Evolutionary conservation across 2,797 vertebrate species (phyloP).

Genomic region (Heterohyrax brucei): DNA sequence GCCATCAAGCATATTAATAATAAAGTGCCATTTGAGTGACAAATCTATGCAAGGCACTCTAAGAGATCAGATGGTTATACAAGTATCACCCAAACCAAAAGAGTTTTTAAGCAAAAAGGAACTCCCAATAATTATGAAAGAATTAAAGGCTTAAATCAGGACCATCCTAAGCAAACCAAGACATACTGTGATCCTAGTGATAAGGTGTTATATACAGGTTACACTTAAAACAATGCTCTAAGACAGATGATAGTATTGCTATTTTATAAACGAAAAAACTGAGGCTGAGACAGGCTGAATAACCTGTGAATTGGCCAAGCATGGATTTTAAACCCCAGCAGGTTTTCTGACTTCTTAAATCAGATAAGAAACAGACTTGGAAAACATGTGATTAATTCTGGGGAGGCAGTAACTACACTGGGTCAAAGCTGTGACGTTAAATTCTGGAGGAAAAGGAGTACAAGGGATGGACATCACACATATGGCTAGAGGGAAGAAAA

Average conservation of each 20-base stretch:
- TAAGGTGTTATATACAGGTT: neutral
- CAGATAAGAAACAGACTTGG: neutral
- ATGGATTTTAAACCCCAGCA: neutral
- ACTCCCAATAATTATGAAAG: neutral
- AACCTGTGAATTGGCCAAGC: neutral
- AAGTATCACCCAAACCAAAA: conserved; percentile 42
- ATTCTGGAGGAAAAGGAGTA: neutral
- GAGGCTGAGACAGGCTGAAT: neutral
- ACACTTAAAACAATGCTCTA: neutral
- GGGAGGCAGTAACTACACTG: neutral
- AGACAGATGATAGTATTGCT: neutral
- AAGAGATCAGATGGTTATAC: conserved; percentile 1
- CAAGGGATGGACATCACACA: neutral
- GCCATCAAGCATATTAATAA: conserved; percentile 59
- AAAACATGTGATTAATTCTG: neutral
- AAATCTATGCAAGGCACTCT: conserved; percentile 39
- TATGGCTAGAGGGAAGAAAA: neutral
- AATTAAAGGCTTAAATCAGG: neutral
- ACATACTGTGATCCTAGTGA: neutral
- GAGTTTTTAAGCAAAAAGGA: neutral
- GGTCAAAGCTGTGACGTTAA: neutral
- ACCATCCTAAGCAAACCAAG: neutral
- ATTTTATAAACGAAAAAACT: conserved; percentile 33
- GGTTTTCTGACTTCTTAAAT: neutral
- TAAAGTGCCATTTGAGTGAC: conserved; percentile 38